phyloP scores from a whole-genome alignment of 1,140 invertebrate genomes.

The Akabosia matsudoensis region DNA sequence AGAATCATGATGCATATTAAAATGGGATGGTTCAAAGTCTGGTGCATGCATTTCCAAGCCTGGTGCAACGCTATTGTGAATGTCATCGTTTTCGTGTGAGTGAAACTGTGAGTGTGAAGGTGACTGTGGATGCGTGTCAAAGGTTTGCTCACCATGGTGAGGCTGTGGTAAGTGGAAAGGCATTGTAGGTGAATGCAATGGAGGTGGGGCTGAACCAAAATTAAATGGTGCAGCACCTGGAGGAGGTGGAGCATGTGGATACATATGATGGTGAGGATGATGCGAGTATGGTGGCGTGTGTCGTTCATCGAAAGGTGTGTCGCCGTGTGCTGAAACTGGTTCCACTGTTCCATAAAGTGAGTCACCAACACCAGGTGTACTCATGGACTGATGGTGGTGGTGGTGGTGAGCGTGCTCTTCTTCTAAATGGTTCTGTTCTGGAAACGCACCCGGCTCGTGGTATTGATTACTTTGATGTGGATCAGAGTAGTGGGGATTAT shows the following conservation, averaged over 20 bases:
- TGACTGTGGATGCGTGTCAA: too few species aligned
- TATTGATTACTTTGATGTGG: neutral
- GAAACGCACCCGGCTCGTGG: neutral
- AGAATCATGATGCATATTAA: neutral
- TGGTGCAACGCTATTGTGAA: neutral
- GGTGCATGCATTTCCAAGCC: neutral
- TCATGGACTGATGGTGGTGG: neutral
- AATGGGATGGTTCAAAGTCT: neutral
- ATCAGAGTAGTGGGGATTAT: neutral
- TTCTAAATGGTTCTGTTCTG: neutral
- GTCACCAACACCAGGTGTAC: neutral
- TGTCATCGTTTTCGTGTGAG: neutral
- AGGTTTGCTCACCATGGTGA: too few species aligned
- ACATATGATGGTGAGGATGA: neutral
- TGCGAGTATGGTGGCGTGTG: neutral
- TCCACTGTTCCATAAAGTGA: constrained; percentile 6
- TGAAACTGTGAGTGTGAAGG: neutral
- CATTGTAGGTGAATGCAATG: neutral
- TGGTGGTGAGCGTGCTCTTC: neutral
- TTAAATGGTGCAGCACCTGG: neutral
- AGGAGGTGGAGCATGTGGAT: neutral
- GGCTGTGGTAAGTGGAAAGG: neutral
- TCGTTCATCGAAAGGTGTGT: neutral
- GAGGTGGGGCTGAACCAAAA: neutral
- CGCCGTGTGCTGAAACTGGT: neutral